Evolutionary conservation across 2,797 vertebrate species (phyloP), one percentile per base, ranked within the genome.

Genomic region (Hippocampus kuda): DNA sequence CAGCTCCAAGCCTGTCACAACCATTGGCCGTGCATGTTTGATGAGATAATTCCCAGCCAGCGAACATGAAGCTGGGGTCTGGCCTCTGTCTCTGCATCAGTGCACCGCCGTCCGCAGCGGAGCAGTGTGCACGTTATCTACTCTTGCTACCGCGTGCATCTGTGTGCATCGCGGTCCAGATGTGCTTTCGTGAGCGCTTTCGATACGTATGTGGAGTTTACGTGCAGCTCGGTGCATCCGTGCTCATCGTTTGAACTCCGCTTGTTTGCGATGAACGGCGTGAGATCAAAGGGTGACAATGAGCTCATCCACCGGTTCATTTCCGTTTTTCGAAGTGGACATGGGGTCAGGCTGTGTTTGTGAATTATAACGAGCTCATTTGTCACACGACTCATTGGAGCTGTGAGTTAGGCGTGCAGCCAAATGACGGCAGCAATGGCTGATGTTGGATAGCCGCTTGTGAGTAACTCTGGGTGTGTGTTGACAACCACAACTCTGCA

Each of bases 21-120:
- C 60, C 81, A 79, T 77, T 73, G 74, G 75, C 75, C 70, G 65
- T 16, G 62, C 62, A 6, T 60, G 77, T 80, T 85, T 87, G 89
- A 89, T 82, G 82, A 76, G 88, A 85, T 89, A 81, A 88, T 88
- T 87, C 83, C 79, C 79, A 78, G 75, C 75, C 81, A 78, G 78
- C 74, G 79, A 85, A 75, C 78, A 76, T 65, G 79, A 72, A 79
- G 81, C 71, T 76, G 41, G 67, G 79, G 65, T 70, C 68, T 72
- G 79, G 73, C 73, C 75, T 74, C 70, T n/a, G 70, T 80, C 72
- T 84, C 75, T 77, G 84, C 82, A 79, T 81, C 80, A 60, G 72
- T 78, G 75, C 82, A 73, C 72, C 65, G 10, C 24, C 75, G 59
- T 75, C 77, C 69, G 67, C 49, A 20, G 70, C 74, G 73, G 69